Evolutionary conservation across 2,113 vertebrate genomes (phyloP).

Genomic region (Brachypodius melanocephalos): DNA sequence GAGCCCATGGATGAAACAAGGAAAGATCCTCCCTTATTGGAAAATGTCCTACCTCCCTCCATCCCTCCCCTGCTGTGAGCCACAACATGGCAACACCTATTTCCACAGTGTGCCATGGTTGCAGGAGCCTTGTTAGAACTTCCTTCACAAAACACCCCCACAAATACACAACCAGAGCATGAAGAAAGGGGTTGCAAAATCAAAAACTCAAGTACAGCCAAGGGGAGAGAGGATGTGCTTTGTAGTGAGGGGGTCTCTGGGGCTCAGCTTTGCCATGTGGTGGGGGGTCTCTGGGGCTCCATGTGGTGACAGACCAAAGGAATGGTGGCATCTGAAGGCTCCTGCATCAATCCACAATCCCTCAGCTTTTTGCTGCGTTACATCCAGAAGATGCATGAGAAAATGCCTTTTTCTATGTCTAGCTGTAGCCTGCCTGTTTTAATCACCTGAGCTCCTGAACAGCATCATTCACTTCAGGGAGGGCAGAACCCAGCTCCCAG

Average conservation of each 20-base stretch:
- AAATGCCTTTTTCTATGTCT: not conserved
- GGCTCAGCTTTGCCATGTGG: not conserved
- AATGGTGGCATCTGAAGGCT: not conserved
- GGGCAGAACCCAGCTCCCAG: not conserved
- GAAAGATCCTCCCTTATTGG: not conserved
- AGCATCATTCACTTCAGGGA: not conserved
- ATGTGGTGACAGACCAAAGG: not conserved
- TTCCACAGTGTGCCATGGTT: rapidly evolving
- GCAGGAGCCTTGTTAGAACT: not conserved
- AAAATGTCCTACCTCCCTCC: not conserved
- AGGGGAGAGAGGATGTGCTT: rapidly evolving
- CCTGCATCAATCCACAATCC: not conserved
- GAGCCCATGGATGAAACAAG: not conserved
- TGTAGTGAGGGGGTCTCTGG: not conserved
- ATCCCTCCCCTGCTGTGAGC: not conserved
- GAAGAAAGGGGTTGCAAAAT: not conserved
- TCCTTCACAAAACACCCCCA: not conserved
- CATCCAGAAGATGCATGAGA: rapidly evolving
- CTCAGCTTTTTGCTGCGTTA: not conserved
- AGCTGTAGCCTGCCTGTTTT: not conserved
- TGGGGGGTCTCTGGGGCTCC: no score
- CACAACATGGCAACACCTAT: not conserved
- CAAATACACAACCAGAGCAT: not conserved
- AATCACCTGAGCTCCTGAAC: not conserved
- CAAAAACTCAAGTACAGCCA: not conserved